Percentiles rank a stretch among this genome's conserved stretches.
These are phyloP conservation scores for Lagopus leucura DNA, from an alignment of 2,113 vertebrate genomes.

Conservation along the genomic window DNA sequence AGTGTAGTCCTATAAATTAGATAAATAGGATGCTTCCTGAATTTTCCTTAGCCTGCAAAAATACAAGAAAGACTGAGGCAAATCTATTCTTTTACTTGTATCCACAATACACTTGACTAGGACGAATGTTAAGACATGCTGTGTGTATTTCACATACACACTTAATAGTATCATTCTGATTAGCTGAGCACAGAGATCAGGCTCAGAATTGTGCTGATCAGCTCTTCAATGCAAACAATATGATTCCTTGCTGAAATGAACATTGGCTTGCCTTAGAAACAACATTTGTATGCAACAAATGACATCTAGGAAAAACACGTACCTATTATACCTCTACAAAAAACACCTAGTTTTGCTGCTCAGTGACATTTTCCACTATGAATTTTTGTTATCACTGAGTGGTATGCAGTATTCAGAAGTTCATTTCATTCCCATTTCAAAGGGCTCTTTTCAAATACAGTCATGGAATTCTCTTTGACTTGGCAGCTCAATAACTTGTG, in stretches of 20 bases:
- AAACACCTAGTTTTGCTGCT: not conserved
- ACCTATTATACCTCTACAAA: not conserved
- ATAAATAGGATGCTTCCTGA: not conserved
- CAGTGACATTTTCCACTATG: not conserved
- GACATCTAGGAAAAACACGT: not conserved
- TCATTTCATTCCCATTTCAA: slow-evolving; percentile 27
- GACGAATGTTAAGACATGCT: not conserved
- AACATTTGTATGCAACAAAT: not conserved
- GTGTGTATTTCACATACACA: not conserved
- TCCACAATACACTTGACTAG: not conserved
- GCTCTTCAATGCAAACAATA: not conserved
- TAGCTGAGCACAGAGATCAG: not conserved
- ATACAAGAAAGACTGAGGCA: not conserved
- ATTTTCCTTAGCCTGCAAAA: not conserved
- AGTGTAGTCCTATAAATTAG: not conserved
- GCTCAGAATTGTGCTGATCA: not conserved
- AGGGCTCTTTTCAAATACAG: not conserved
- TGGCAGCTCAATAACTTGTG: not conserved
- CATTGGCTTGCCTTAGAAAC: not conserved
- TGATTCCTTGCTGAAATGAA: not conserved
- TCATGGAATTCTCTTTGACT: slow-evolving; percentile 5
- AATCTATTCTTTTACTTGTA: not conserved
- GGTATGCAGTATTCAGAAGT: slow-evolving; percentile 16
- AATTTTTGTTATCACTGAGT: slow-evolving; percentile 1
- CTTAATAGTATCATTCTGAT: not conserved